A percentile compares a stretch with the other conserved stretches of the same genome.
phyloP scores from a whole-genome alignment of 2,797 vertebrate genomes.

The Choloepus didactylus region DNA sequence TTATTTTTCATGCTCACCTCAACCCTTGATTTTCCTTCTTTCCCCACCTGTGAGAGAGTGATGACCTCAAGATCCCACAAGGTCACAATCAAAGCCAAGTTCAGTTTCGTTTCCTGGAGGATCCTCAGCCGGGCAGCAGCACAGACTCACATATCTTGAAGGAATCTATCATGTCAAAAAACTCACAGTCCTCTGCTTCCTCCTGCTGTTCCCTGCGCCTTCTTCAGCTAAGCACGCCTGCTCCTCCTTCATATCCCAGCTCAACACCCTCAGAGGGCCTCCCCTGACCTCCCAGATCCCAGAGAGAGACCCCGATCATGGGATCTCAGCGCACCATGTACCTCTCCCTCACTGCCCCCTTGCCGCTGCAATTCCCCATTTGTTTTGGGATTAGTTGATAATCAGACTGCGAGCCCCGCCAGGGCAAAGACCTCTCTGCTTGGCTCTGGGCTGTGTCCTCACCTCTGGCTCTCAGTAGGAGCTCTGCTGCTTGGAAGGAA shows the following conservation, averaged over 20 bases:
- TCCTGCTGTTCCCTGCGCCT: background rate
- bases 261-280: background rate
- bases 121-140: background rate
- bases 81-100: background rate
- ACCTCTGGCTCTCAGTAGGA: background rate
- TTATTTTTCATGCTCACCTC: background rate
- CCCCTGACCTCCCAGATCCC: background rate
- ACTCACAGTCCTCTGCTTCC: background rate
- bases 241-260: background rate
- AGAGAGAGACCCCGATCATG: background rate
- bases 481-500: background rate
- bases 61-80: background rate
- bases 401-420: background rate
- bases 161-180: background rate
- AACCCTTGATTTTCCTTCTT: conserved; percentile 35
- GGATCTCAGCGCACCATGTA: background rate
- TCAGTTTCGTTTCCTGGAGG: background rate
- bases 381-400: background rate
- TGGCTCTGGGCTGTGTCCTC: background rate
- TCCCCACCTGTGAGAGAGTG: background rate
- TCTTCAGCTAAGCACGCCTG: background rate
- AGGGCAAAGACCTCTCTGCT: background rate
- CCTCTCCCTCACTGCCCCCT: background rate
- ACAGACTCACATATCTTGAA: background rate
- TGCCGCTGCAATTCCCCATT: background rate